A percentile compares a stretch with the other conserved stretches of the same genome.
Conservation (phyloP, 2,888 invertebrate species). For the Drosophila borealis region DNA sequence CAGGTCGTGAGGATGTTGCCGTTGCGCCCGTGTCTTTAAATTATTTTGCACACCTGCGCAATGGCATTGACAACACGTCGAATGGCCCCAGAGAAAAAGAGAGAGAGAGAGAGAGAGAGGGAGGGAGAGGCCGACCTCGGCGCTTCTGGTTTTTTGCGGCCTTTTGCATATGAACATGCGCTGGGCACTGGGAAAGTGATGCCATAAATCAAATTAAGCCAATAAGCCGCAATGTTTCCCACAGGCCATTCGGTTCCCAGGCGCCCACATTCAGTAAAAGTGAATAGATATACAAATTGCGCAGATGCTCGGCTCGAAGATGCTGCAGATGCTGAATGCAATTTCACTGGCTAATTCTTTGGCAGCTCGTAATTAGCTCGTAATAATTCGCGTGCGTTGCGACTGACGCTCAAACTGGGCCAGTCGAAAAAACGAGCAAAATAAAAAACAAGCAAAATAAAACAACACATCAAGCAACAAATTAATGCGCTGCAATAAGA, state of each 20-base stretch:
- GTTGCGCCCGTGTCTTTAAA: constrained; percentile 64
- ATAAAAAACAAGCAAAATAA: no score
- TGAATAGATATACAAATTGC: constrained; percentile 44
- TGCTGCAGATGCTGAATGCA: constrained; percentile 36
- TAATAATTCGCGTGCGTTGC: constrained; percentile 75
- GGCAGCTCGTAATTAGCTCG: constrained; percentile 62
- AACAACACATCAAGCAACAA: constrained; percentile 35
- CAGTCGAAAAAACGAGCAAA: constrained; percentile 43
- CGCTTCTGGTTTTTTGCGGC: constrained; percentile 69
- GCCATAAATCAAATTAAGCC: constrained; percentile 75
- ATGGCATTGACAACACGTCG: constrained; percentile 11
- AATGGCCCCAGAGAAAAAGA: constrained; percentile 17
- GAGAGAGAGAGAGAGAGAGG: constrained; percentile 25
- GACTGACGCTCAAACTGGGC: constrained; percentile 46
- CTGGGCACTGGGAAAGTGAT: constrained; percentile 58
- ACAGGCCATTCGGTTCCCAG: constrained; percentile 54
- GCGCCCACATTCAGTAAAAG: constrained; percentile 48
- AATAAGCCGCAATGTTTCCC: constrained; percentile 63
- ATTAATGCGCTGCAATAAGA: constrained; percentile 54
- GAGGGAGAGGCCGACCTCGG: constrained; percentile 29
- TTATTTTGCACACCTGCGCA: constrained; percentile 81
- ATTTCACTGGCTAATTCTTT: constrained; percentile 63
- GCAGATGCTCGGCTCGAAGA: constrained; percentile 27
- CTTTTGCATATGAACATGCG: constrained; percentile 58
- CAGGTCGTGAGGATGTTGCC: constrained; percentile 43